Evolutionary conservation across 2,888 invertebrate genomes (phyloP).

Genomic region (Pachydiplax longipennis): DNA sequence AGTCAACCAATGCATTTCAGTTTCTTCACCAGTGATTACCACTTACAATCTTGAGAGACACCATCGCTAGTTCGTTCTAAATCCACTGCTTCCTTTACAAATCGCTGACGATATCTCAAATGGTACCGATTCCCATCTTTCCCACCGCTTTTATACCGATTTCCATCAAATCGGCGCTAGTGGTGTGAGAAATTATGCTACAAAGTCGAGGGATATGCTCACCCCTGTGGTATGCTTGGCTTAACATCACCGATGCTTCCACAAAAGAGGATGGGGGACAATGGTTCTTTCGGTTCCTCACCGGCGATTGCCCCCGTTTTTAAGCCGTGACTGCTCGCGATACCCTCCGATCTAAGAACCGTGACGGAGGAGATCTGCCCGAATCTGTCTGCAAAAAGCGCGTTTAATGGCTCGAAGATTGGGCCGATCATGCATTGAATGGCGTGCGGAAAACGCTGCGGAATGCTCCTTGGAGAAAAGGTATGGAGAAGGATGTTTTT

Average conservation of each 20-base stretch:
- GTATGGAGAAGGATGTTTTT: no score
- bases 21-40: not conserved
- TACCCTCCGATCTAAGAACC: not conserved
- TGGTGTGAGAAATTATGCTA: not conserved
- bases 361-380: not conserved
- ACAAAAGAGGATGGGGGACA: not conserved
- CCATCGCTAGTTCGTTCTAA: not conserved
- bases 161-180: not conserved
- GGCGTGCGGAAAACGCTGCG: not conserved
- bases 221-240: no score
- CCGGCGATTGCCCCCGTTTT: conserved; percentile 14
- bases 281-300: not conserved
- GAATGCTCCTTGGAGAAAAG: not conserved
- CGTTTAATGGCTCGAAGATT: not conserved
- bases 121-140: not conserved
- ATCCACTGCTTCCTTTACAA: not conserved
- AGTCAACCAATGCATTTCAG: no score
- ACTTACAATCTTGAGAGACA: conserved; percentile 44
- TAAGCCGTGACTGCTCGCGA: conserved; percentile 5
- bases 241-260: not conserved
- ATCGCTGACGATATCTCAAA: not conserved
- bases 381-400: not conserved
- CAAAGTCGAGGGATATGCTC: not conserved
- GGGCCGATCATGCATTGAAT: not conserved
- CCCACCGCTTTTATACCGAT: not conserved